A percentile compares a stretch with the other conserved stretches of the same genome.
Conservation (phyloP, 2,888 invertebrate species). For the Spicauda simplicius region DNA sequence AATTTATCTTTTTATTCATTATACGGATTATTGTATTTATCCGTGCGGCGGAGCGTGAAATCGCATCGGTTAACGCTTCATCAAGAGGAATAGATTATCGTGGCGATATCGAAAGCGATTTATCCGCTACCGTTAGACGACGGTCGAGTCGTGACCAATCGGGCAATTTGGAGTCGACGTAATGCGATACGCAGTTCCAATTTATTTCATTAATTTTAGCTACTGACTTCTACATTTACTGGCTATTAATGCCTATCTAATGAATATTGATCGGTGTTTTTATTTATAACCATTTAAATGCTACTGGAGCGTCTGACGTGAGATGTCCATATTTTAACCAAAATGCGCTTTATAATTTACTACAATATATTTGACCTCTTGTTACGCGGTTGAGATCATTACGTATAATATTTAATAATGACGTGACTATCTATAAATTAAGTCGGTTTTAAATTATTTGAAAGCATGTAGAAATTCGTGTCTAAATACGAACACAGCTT, state of each 20-base stretch:
- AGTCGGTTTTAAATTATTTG: too few species aligned
- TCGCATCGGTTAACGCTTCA: constrained; percentile 70
- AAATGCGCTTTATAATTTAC: background rate
- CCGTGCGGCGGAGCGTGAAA: constrained; percentile 69
- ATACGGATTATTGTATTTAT: constrained; percentile 65
- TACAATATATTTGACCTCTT: background rate
- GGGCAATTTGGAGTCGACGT: constrained; percentile 51
- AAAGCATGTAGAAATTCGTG: too few species aligned
- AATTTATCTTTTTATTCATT: constrained; percentile 71
- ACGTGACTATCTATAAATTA: too few species aligned
- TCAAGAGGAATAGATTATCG: constrained; percentile 60
- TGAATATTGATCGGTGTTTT: constrained; percentile 23
- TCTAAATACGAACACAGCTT: too few species aligned
- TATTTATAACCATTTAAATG: background rate
- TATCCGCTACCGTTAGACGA: constrained; percentile 45
- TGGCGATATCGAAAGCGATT: constrained; percentile 38
- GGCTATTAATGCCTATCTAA: constrained; percentile 23
- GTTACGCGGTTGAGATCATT: background rate
- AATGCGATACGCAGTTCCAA: constrained; percentile 36
- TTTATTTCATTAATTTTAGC: constrained; percentile 36
- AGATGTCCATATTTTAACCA: background rate
- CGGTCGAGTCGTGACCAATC: constrained; percentile 64
- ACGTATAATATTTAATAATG: too few species aligned
- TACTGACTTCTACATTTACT: constrained; percentile 35
- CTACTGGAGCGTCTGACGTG: background rate